Conservation (phyloP, 2,888 invertebrate species). For the Lepeophtheirus nordmannii region DNA sequence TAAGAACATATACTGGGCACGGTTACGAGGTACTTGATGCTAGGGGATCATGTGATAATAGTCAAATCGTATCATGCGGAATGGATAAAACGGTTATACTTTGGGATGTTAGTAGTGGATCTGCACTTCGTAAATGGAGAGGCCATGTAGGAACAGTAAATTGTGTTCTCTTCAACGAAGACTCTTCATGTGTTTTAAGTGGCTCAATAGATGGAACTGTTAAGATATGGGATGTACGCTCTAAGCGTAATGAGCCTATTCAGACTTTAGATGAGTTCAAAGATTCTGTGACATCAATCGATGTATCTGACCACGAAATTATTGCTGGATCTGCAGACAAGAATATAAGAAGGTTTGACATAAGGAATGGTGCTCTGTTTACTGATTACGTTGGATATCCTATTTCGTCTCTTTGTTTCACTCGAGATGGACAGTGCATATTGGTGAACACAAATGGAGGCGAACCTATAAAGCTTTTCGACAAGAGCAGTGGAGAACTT, state of each 20-base stretch:
- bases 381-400: conserved; percentile 68
- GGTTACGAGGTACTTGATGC: conserved; percentile 70
- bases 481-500: conserved; percentile 66
- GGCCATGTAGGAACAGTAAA: conserved; percentile 72
- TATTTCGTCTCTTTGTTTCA: conserved; percentile 40
- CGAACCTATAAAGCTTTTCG: conserved; percentile 63
- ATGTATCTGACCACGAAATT: conserved; percentile 73
- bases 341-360: conserved; percentile 70
- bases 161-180: conserved; percentile 78
- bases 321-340: conserved; percentile 77
- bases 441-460: conserved; percentile 63
- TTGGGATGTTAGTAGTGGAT: conserved; percentile 89
- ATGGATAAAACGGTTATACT: conserved; percentile 81
- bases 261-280: conserved; percentile 38
- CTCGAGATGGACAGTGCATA: conserved; percentile 81
- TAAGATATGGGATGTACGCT: conserved; percentile 66
- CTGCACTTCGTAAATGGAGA: conserved; percentile 62
- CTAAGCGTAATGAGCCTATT: conserved; percentile 51
- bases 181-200: conserved; percentile 76
- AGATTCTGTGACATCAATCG: conserved; percentile 51
- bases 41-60: conserved; percentile 73
- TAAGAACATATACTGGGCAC: conserved; percentile 85
- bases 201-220: conserved; percentile 86
- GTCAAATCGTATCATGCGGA: conserved; percentile 74
- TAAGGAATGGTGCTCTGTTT: conserved; percentile 64